These are phyloP conservation scores for Synergus umbraculus DNA, from an alignment of 2,888 invertebrate genomes.

Conservation along the genomic window DNA sequence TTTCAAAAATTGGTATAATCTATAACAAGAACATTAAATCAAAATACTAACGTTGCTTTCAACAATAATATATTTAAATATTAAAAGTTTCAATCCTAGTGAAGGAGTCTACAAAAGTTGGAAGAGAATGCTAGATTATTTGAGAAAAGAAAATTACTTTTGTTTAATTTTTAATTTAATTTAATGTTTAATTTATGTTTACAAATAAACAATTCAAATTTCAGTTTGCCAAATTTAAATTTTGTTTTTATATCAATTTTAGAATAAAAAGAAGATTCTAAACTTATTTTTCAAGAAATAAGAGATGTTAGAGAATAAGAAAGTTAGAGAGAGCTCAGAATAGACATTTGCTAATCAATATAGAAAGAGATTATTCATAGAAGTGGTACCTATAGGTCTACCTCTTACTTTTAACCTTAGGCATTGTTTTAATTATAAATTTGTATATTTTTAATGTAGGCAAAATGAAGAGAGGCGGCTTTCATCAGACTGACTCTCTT, in stretches of 20 bases:
- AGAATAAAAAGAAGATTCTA: no score
- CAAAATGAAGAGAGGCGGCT: conserved; percentile 11
- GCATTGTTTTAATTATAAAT: background rate
- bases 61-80: background rate
- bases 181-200: no score
- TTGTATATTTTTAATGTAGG: background rate
- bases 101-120: background rate
- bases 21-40: background rate
- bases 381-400: background rate
- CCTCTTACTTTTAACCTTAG: background rate
- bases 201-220: no score
- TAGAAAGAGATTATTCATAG: background rate
- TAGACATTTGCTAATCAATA: background rate
- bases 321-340: background rate
- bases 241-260: no score
- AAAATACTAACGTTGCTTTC: background rate
- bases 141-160: no score
- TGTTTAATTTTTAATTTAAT: no score
- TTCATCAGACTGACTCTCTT: conserved; percentile 28
- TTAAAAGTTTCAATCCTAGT: background rate
- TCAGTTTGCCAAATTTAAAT: no score
- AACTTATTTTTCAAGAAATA: no score
- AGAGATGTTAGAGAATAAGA: no score
- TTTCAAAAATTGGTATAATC: background rate
- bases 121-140: no score